Percentiles rank a stretch among this genome's conserved stretches.
phyloP scores from a whole-genome alignment of 2,888 invertebrate genomes.

The Amblyteles armatorius region DNA sequence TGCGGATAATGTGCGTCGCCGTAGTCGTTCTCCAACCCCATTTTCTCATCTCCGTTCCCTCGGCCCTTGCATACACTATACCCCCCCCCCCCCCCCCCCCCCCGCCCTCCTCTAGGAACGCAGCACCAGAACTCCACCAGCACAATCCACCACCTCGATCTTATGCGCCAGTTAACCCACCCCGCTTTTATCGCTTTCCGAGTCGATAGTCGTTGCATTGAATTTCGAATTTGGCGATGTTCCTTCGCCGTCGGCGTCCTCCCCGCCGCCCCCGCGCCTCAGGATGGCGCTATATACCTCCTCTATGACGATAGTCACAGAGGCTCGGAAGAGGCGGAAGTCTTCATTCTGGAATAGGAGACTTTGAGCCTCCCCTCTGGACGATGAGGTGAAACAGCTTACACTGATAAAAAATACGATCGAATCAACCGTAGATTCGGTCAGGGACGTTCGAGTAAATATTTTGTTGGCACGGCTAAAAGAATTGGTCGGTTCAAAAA shows the following conservation, averaged over 20 bases:
- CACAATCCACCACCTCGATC: conserved; percentile 55
- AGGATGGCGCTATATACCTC: neutral
- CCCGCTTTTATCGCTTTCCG: conserved; percentile 68
- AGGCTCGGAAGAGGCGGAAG: conserved; percentile 1
- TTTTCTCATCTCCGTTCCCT: conserved; percentile 14
- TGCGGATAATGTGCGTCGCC: conserved; percentile 68
- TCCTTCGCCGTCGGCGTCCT: conserved; percentile 2
- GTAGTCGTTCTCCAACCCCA: conserved; percentile 52
- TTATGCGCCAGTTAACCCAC: conserved; percentile 60
- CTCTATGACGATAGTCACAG: conserved; percentile 19
- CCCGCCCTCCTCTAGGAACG: conserved; percentile 17
- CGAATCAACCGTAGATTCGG: too few species aligned
- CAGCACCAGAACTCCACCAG: neutral
- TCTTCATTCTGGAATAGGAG: neutral
- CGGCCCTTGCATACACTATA: conserved; percentile 41
- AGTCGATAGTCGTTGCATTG: conserved; percentile 65
- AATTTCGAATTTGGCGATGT: conserved; percentile 65
- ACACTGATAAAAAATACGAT: too few species aligned
- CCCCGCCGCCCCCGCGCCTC: neutral
- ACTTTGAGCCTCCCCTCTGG: conserved; percentile 25
- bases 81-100: neutral
- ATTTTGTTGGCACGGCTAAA: too few species aligned
- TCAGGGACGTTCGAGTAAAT: too few species aligned
- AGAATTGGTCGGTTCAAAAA: too few species aligned
- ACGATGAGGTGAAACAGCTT: conserved; percentile 22